Base-by-base conservation (phyloP, 1,140 invertebrate species). In the Centruroides vittatus region DNA sequence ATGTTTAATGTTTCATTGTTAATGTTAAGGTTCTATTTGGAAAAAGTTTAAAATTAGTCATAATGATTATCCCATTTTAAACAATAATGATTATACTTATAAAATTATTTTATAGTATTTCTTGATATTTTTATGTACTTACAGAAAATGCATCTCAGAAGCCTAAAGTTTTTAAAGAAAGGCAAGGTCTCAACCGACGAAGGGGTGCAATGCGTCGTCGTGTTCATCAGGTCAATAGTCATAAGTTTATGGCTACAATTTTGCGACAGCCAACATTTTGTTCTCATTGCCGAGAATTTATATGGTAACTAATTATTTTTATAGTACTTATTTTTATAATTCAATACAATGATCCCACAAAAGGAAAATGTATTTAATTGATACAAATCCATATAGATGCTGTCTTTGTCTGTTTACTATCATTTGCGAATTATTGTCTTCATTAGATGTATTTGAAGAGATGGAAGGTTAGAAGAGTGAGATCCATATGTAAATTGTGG, bases 171-270 rank as follows among this genome's bases (percentile, higher is more conserved):
- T 96, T 97, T 80, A 93, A 89, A 73, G 95, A 98, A 77, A 84
- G 93, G 60, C 88, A 93, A 70, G 75, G 74, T 12, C 89, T 96
- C 75, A 91, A 93, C 75, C 80, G 89, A 64, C 82, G 93, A 54
- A 84, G 93, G 55, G 92, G 92, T 64, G 94, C 94, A 58, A 93
- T 98, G 88, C 82, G 93, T 60, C 80, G 93, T 54, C 81, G 92
- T 63, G 89, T 98, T 60, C 93, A 98, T 76, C 93, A 94, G 78
- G 87, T 98, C 66, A 95, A 98, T 77, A 93, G 93, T 56, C 95
- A 99, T 79, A 99, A 99, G 79, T 99, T 99, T 76, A 99, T 99
- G 96, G 95, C 96, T 58, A 97, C 96, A 58, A 97, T 96, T 75
- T 83, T 99, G 64, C 84, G 92, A 56, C 97, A 99, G 77, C 96